phyloP scores from a whole-genome alignment of 2,797 vertebrate species.

The Momotus momota region DNA sequence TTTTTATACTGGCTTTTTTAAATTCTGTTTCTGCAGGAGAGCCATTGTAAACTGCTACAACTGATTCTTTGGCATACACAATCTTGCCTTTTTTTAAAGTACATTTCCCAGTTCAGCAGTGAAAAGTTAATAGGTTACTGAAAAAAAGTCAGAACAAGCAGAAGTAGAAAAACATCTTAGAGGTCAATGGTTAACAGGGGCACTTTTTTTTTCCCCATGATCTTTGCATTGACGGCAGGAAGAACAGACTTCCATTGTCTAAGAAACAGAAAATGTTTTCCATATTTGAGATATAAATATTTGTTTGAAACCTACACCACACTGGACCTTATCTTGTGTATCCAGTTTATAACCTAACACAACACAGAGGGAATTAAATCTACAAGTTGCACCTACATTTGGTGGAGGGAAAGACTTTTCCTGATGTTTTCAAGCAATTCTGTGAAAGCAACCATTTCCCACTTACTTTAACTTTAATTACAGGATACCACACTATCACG shows the following conservation, averaged over 20 bases:
- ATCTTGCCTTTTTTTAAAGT: background rate
- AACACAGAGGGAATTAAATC: background rate
- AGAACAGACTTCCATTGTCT: constrained; percentile 10
- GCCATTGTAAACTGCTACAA: background rate
- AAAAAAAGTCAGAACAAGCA: background rate
- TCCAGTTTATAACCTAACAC: background rate
- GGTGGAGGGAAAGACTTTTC: background rate
- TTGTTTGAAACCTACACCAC: background rate
- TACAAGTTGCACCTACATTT: background rate
- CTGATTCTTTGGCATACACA: background rate
- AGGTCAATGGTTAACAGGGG: constrained; percentile 7
- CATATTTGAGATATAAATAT: constrained; percentile 8
- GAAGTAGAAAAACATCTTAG: background rate
- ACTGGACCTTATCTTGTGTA: background rate
- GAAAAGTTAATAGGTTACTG: constrained; percentile 3
- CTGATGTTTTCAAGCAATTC: background rate
- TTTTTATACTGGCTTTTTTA: background rate
- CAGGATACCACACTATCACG: background rate
- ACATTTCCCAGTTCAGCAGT: background rate
- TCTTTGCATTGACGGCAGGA: constrained; percentile 13
- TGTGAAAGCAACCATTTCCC: background rate
- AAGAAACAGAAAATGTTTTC: constrained; percentile 23
- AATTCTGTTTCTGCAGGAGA: background rate
- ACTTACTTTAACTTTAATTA: background rate
- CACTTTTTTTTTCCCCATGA: background rate